phyloP scores from a whole-genome alignment of 2,888 invertebrate genomes.

The Graphium colonna region DNA sequence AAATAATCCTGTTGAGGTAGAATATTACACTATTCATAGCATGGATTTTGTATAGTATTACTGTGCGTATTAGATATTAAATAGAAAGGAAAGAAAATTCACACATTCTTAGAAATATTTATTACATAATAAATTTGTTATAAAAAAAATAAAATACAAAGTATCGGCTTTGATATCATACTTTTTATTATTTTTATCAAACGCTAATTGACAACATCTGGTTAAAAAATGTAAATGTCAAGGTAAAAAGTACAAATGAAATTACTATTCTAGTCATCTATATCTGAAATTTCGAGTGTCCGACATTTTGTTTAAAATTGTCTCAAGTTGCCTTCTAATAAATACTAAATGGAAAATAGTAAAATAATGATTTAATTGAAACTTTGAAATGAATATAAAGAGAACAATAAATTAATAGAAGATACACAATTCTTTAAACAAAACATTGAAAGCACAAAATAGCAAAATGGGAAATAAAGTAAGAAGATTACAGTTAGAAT shows the following conservation, averaged over 20 bases:
- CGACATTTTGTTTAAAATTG: constrained; percentile 8
- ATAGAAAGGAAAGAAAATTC: too few relatives aligned
- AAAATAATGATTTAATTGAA: background rate
- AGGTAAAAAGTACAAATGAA: background rate
- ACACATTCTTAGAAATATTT: too few relatives aligned
- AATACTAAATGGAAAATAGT: constrained; percentile 8
- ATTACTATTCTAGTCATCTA: background rate
- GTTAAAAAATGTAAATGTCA: background rate
- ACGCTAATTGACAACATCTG: constrained; percentile 30
- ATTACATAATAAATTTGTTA: too few relatives aligned
- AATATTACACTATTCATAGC: too few relatives aligned
- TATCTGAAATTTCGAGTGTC: background rate
- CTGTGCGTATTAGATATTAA: too few relatives aligned
- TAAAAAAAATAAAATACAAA: too few relatives aligned
- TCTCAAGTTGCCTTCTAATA: constrained; percentile 16
- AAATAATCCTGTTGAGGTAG: too few relatives aligned
- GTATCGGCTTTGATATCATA: constrained; percentile 10
- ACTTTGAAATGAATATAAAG: constrained; percentile 7
- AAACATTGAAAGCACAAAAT: constrained; percentile 25
- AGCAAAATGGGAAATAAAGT: constrained; percentile 13
- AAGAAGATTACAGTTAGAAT: background rate
- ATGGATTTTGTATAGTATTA: too few relatives aligned
- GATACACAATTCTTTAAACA: constrained; percentile 29
- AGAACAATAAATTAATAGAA: constrained; percentile 21
- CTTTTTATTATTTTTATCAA: constrained; percentile 20